Base-by-base conservation (phyloP, 2,888 invertebrate species). In the Pristionchus japonicus region DNA sequence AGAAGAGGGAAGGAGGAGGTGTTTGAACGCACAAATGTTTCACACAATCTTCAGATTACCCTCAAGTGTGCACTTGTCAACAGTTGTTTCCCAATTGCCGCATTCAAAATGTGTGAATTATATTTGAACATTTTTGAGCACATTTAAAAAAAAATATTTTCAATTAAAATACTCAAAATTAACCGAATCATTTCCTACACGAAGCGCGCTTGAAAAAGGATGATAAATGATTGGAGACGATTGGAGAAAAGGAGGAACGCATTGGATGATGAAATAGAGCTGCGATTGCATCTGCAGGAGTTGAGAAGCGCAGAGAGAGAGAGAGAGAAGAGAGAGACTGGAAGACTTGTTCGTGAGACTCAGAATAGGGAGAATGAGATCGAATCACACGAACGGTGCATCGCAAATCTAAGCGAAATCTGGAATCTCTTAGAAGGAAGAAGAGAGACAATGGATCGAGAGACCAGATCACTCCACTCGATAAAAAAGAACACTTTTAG, bases 341-440 rank as follows among this genome's bases (percentile, higher is more conserved):
- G n/a, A 67, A 70, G 70, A 70, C 13, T 20, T 4, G 64, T 34
- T 37, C 13, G 70, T 13, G 37, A 70, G 20, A 70, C 3, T 70
- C 37, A 31, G 9, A 37, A 34, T 17, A 70, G 31, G 37, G 34
- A 37, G 17, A 37, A 37, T n/a, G 37, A 70, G 70, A 17, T 34
- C 34, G 31, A 37, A 80, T 20, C 23, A 20, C 40, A 15, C 23
- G 43, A 80, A 15, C 20, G 17, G 47, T 20, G 31, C 43, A 80
- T 80, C 43, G 80, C 47, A n/a, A 80, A 80, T 80, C 34, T 20
- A 34, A 40, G n/a, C 27, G 80, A 80, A 43, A 80, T 80, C 70
- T 70, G 70, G 70, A 37, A 70, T 80, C 80, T 80, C 80, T n/a
- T n/a, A n/a, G n/a, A n/a, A 4, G 43, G 43, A 27, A 13, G 80